Evolutionary conservation across 2,113 vertebrate genomes (phyloP).

Genomic region (Burhinus bistriatus): DNA sequence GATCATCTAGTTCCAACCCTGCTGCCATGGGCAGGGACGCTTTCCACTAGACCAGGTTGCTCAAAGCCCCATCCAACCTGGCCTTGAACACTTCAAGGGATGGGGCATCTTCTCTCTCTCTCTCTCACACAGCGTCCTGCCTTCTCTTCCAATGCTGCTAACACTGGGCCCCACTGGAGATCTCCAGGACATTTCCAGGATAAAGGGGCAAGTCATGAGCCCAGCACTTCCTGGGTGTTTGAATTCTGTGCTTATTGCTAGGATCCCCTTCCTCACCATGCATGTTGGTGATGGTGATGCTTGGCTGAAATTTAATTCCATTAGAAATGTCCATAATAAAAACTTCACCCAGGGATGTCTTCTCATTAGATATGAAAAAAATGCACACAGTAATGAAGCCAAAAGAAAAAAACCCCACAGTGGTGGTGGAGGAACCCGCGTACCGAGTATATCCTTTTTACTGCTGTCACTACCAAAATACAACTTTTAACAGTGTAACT

Average conservation of each 20-base stretch:
- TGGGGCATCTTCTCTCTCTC: not conserved
- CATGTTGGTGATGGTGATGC: not conserved
- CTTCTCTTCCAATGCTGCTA: not conserved
- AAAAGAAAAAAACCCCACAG: not conserved
- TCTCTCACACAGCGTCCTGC: not conserved
- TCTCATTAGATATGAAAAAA: not conserved
- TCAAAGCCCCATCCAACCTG: not conserved
- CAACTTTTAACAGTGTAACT: not conserved
- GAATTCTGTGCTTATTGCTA: not conserved
- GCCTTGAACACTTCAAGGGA: not conserved
- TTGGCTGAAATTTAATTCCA: not conserved
- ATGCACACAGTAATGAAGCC: not conserved
- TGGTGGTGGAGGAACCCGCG: rapidly evolving
- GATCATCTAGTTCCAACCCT: not conserved
- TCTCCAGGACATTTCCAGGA: not conserved
- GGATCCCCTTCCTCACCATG: not conserved
- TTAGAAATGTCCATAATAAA: not conserved
- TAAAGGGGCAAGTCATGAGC: not conserved
- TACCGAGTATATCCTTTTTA: not conserved
- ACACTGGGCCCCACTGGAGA: not conserved
- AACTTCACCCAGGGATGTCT: not conserved
- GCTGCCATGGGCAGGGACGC: not conserved
- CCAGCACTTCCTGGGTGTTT: not conserved
- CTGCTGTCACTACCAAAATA: not conserved
- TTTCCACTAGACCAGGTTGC: not conserved